Evolutionary conservation across 2,797 vertebrate genomes (phyloP).

Genomic region (Eidolon dupreanum): DNA sequence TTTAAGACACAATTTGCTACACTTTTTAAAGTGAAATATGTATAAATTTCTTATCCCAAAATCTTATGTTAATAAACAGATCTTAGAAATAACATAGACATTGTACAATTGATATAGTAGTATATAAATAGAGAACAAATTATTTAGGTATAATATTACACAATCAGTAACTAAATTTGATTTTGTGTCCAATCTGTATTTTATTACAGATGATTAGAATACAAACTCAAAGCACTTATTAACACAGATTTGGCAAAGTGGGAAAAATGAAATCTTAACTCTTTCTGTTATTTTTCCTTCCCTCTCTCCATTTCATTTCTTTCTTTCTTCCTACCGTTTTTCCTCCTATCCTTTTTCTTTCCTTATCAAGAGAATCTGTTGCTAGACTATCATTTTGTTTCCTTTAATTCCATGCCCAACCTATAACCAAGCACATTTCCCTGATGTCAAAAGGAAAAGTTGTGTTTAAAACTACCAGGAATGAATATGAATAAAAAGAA

Average conservation of each 20-base stretch:
- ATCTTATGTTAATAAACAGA: background rate
- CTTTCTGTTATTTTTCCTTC: background rate
- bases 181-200: background rate
- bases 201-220: background rate
- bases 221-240: background rate
- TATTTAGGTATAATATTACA: background rate
- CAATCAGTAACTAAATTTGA: background rate
- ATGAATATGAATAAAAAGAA: background rate
- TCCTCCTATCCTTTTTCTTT: background rate
- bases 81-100: background rate
- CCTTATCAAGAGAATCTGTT: background rate
- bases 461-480: background rate
- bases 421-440: background rate
- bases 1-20: background rate
- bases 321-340: background rate
- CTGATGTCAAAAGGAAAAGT: background rate
- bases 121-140: background rate
- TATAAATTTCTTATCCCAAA: background rate
- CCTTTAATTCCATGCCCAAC: background rate
- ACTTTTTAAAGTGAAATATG: background rate
- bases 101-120: background rate
- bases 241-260: background rate
- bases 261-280: background rate
- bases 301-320: background rate
- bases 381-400: background rate